Percentiles rank a stretch among this genome's conserved stretches.
Evolutionary conservation across 2,113 vertebrate species (phyloP).

Genomic region (Lichenostomus cassidix): DNA sequence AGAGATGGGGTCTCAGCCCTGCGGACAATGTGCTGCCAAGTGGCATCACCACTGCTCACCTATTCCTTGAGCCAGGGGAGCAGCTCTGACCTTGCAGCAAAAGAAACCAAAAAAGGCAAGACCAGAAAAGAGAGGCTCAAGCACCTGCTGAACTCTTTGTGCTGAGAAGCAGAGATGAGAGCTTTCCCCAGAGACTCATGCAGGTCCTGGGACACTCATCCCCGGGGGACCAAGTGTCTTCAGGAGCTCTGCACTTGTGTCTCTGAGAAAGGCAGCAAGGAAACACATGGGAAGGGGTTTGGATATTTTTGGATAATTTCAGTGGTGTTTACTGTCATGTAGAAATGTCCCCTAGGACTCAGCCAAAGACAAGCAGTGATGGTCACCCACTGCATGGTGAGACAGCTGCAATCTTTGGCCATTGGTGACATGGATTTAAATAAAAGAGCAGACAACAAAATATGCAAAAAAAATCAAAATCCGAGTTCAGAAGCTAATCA

Average conservation of each 20-base stretch:
- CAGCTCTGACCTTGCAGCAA: background rate
- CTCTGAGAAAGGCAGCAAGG: background rate
- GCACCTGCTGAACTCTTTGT: background rate
- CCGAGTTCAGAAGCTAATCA: background rate
- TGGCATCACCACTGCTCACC: background rate
- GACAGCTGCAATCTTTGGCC: background rate
- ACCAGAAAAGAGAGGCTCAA: background rate
- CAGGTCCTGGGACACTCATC: background rate
- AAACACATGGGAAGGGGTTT: background rate
- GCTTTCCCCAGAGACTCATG: accelerated
- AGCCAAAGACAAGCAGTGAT: background rate
- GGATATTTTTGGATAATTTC: background rate
- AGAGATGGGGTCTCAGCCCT: background rate
- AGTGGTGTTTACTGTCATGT: background rate
- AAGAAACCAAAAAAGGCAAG: background rate
- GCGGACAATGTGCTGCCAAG: background rate
- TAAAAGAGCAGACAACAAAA: background rate
- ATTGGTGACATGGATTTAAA: background rate
- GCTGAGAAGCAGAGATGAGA: background rate
- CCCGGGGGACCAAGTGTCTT: background rate
- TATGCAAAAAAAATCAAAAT: background rate
- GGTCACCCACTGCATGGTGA: background rate
- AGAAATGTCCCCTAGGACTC: background rate
- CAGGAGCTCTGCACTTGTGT: background rate
- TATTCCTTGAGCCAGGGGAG: background rate